Percentiles rank a stretch among this genome's conserved stretches.
phyloP scores from a whole-genome alignment of 2,888 invertebrate species.

The Cryptocephalus primarius region DNA sequence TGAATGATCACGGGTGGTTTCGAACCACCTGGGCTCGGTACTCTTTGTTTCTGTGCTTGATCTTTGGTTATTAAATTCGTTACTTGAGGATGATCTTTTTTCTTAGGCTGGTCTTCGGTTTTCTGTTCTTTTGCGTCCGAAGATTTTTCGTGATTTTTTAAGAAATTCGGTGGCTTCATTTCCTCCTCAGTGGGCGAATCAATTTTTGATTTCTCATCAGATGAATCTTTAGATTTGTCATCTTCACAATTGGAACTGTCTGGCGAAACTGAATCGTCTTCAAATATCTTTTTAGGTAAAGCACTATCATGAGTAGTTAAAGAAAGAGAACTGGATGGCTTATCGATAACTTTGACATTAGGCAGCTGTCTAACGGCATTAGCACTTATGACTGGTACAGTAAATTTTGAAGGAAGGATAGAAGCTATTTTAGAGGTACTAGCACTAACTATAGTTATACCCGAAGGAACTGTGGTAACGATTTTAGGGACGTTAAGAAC shows the following conservation, averaged over 20 bases:
- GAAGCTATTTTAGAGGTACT: slow-evolving; percentile 33
- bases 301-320: slow-evolving; percentile 48
- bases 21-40: slow-evolving; percentile 22
- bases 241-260: slow-evolving; percentile 40
- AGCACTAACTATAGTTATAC: slow-evolving; percentile 34
- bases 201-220: slow-evolving; percentile 25
- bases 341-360: slow-evolving; percentile 38
- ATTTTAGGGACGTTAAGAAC: slow-evolving; percentile 30
- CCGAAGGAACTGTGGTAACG: slow-evolving; percentile 27
- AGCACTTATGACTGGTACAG: slow-evolving; percentile 36
- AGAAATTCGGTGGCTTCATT: slow-evolving; percentile 15
- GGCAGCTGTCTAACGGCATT: slow-evolving; percentile 35
- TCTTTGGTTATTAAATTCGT: slow-evolving; percentile 35
- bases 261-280: slow-evolving; percentile 54
- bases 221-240: slow-evolving; percentile 29
- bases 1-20: slow-evolving; percentile 30
- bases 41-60: slow-evolving; percentile 30
- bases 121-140: slow-evolving; percentile 6
- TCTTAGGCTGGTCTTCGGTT: slow-evolving; percentile 7
- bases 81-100: slow-evolving; percentile 24
- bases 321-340: slow-evolving; percentile 37
- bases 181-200: slow-evolving; percentile 18
- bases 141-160: slow-evolving; percentile 6
- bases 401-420: slow-evolving; percentile 31
- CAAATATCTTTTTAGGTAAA: slow-evolving; percentile 55